phyloP scores from a whole-genome alignment of 2,888 invertebrate species.

The Muscina levida region DNA sequence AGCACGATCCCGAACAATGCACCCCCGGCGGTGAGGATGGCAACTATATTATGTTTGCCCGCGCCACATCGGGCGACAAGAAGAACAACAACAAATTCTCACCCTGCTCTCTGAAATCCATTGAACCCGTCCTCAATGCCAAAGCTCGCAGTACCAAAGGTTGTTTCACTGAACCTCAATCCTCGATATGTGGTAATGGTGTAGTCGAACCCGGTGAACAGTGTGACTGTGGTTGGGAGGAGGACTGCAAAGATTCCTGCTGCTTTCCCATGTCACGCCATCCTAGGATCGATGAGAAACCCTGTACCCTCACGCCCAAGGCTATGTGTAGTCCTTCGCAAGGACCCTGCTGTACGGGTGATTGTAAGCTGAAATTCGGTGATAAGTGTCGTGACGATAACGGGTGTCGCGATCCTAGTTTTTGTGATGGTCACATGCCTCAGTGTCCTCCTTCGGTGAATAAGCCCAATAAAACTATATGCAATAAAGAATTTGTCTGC shows the following conservation, averaged over 20 bases:
- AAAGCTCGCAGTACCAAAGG: constrained; percentile 94
- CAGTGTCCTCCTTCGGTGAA: constrained; percentile 95
- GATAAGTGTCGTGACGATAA: constrained; percentile 95
- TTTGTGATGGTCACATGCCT: constrained; percentile 93
- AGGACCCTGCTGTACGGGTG: constrained; percentile 96
- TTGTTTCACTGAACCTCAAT: constrained; percentile 96
- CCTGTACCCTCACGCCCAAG: constrained; percentile 91
- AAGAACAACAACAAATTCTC: constrained; percentile 99
- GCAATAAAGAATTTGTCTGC: constrained; percentile 98
- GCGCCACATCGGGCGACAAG: constrained; percentile 98
- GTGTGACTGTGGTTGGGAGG: constrained; percentile 99
- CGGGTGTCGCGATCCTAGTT: constrained; percentile 95
- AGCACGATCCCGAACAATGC: constrained; percentile 97
- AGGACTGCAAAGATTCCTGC: constrained; percentile 96
- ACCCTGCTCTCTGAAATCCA: constrained; percentile 94
- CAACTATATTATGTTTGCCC: constrained; percentile 99
- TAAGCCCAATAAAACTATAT: constrained; percentile 96
- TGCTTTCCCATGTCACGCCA: constrained; percentile 94
- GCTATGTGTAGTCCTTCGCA: constrained; percentile 80
- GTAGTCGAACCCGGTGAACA: constrained; percentile 98
- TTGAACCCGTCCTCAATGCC: constrained; percentile 94
- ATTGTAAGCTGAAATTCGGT: constrained; percentile 91
- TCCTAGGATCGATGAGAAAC: constrained; percentile 88
- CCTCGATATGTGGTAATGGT: constrained; percentile 98
- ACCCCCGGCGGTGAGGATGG: constrained; percentile 98